Evolutionary conservation across 2,113 vertebrate species (phyloP).

Genomic region (Campylorhamphus procurvoides): DNA sequence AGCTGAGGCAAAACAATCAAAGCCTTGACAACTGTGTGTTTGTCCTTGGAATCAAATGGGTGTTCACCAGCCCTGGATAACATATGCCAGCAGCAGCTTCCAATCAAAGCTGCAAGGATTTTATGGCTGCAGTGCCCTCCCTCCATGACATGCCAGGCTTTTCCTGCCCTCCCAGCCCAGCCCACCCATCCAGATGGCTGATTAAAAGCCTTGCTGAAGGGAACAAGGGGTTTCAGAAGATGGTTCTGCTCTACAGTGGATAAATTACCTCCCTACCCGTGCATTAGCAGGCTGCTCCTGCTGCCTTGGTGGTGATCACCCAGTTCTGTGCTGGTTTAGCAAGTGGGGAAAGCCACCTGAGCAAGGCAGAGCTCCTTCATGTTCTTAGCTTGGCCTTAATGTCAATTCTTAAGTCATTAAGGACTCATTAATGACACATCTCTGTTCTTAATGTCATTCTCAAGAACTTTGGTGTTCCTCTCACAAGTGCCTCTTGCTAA

Average conservation of each 20-base stretch:
- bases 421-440: background rate
- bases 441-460: background rate
- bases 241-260: background rate
- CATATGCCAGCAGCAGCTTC: background rate
- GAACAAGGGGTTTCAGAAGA: background rate
- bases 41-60: constrained; percentile 5
- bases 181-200: background rate
- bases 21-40: background rate
- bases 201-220: background rate
- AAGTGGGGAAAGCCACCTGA: background rate
- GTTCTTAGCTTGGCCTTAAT: background rate
- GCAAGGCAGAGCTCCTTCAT: background rate
- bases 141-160: background rate
- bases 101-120: background rate
- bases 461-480: background rate
- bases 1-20: background rate
- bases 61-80: background rate
- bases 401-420: background rate
- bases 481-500: background rate
- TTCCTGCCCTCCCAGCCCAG: background rate
- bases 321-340: background rate
- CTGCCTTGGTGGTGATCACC: background rate
- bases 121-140: background rate
- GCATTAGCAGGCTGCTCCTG: background rate
- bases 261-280: background rate